These are phyloP conservation scores for Drosophila lini DNA, from an alignment of 1,140 invertebrate species.

Conservation along the genomic window DNA sequence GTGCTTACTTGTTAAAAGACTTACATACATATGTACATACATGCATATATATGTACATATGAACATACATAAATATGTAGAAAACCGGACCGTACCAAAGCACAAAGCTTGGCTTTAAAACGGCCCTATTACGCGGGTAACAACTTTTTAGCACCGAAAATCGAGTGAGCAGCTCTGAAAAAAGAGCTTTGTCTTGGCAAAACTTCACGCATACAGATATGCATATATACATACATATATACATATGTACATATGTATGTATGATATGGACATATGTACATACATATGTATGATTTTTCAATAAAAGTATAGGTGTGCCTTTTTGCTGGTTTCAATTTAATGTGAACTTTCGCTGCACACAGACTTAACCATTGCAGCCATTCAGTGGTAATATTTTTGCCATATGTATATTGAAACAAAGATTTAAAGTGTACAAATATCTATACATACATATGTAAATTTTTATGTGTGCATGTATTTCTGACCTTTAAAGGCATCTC, in stretches of 20 bases:
- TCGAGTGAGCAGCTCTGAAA: conserved; percentile 5
- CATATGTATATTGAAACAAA: background rate
- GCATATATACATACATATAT: conserved; percentile 1
- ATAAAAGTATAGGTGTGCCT: conserved; percentile 65
- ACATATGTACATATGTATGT: background rate
- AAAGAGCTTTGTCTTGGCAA: conserved; percentile 42
- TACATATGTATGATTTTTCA: background rate
- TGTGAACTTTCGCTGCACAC: conserved; percentile 63
- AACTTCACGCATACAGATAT: conserved; percentile 8
- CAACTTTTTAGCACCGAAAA: background rate
- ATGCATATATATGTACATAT: too few relatives aligned
- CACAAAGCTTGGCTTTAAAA: too few relatives aligned
- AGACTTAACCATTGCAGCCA: conserved; percentile 35
- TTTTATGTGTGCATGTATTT: background rate
- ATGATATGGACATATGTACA: background rate
- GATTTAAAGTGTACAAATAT: conserved; percentile 6
- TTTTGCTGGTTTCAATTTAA: conserved; percentile 41
- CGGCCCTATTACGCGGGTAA: background rate
- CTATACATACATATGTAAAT: too few relatives aligned
- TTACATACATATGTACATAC: too few relatives aligned
- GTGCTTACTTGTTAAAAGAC: too few relatives aligned
- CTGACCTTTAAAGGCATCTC: background rate
- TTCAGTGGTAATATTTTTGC: conserved; percentile 1
- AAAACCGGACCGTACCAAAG: too few relatives aligned
- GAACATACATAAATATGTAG: too few relatives aligned